Evolutionary conservation across 1,140 invertebrate genomes (phyloP), one percentile per base, ranked within the genome.

Genomic region (Drosophila bocki): DNA sequence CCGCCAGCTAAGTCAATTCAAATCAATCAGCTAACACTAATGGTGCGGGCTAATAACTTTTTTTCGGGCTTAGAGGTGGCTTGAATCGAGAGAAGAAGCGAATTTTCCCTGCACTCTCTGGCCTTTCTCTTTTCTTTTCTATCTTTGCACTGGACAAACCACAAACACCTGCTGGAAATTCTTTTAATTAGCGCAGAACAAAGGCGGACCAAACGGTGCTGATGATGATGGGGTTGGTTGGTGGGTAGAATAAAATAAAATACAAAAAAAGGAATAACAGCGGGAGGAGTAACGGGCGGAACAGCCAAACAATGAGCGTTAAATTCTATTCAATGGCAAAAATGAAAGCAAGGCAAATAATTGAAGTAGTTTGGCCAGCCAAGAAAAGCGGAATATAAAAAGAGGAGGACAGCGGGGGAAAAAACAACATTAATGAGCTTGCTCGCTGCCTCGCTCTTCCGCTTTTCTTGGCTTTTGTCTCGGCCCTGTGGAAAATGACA

Each of bases 131-230:
- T 2, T 44, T 42, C 7, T 9, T 3, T 26, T 19, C 17, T 22
- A 13, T 69, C 54, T 60, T 22, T 44, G 68, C 67, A 41, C 37
- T 48, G 75, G 42, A 50, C 57, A 39, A 72, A 87, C 82, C 82
- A 74, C 83, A 86, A 86, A 87, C 82, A 86, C 79, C 82, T 86
- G 83, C 83, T 86, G 80, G 80, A 86, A 87, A 87, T 86, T 86
- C 83, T 64, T 86, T 86, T 86, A 86, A 86, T 86, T 86, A 86
- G 82, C 82, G 83, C 32, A 59, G 83, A 86, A 86, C 82, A 86
- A 86, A 87, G 64, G 83, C 56, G 41, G 32, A 8, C 63, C 54
- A 78, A 78, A 69, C 70, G 68, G 59, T 50, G 69, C 47, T 72
- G 64, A 51, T 67, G 71, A 47, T 57, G 63, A 68, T 29, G 74